Percentiles rank a stretch among this genome's conserved stretches.
Evolutionary conservation across 2,113 vertebrate species (phyloP).

Genomic region (Xerus inauris): DNA sequence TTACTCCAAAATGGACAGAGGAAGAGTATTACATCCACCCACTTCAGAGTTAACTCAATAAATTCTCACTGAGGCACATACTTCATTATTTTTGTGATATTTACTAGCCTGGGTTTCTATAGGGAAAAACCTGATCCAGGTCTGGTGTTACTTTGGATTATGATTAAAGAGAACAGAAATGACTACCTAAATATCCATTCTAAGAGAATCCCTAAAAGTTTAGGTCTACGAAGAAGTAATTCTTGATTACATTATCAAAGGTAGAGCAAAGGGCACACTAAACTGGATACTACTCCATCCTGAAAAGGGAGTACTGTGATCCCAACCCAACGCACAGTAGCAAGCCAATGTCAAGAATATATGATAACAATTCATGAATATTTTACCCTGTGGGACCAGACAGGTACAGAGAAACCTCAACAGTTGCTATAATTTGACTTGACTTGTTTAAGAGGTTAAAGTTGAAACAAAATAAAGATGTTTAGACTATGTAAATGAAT

Average conservation of each 20-base stretch:
- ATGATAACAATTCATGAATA: slow-evolving; percentile 17
- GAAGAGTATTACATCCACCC: not conserved
- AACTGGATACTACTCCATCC: not conserved
- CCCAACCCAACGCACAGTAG: not conserved
- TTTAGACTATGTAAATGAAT: slow-evolving; percentile 1
- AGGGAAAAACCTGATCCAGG: slow-evolving; percentile 9
- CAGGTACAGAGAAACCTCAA: slow-evolving; percentile 30
- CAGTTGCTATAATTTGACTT: slow-evolving; percentile 27
- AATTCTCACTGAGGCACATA: not conserved
- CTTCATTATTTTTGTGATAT: not conserved
- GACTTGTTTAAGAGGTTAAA: slow-evolving; percentile 45
- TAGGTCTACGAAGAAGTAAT: not conserved
- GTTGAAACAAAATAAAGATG: slow-evolving; percentile 46
- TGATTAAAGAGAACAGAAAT: slow-evolving; percentile 50
- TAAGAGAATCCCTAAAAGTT: slow-evolving; percentile 51
- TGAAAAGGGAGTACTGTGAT: slow-evolving; percentile 4
- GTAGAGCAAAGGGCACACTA: slow-evolving; percentile 7
- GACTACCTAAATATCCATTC: slow-evolving; percentile 22
- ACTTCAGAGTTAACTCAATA: not conserved
- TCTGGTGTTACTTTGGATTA: slow-evolving; percentile 27
- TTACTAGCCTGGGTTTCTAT: slow-evolving; percentile 38
- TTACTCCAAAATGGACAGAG: slow-evolving; percentile 19
- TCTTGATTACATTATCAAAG: slow-evolving; percentile 1
- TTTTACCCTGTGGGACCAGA: not conserved
- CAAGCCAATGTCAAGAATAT: slow-evolving; percentile 2